Evolutionary conservation across 1,140 invertebrate species (phyloP), one percentile per base, ranked within the genome.

Genomic region (Maniola jurtina): DNA sequence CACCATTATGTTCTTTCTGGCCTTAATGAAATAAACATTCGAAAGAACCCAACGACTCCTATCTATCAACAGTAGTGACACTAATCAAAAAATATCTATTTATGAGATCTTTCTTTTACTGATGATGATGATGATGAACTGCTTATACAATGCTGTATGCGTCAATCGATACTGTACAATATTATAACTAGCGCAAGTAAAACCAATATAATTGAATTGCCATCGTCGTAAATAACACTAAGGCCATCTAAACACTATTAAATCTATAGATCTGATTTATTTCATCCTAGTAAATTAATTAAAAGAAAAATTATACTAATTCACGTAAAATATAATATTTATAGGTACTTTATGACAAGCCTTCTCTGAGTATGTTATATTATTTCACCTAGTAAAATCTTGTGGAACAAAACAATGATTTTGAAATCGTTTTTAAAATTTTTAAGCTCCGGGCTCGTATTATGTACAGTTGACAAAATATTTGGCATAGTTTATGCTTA

Each of bases 391-490:
- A 16, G 25, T 52, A n/a, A 14, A 52, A 61, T 38, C 13, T 52
- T 62, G 48, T 56, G 35, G 61, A 36, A 56, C 16, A 62, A 45
- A 45, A 13, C 11, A 34, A 45, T 52, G 48, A 52, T 56, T 64
- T 55, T 55, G 42, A 45, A 64, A 45, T 15, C 38, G 42, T 48
- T 50, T 60, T 47, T 11, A 57, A 58, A 59, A 55, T 61, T 64
- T 64, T 64, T 57, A 64, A 69, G 57, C 67, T 61, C 61, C 50
- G 35, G 60, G 68, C 54, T 68, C 55, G 25, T 25, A 25, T 40
- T 66, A 66, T 70, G 60, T 70, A 70, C 68, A 70, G 56, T 62
- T 66, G 59, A 59, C 48, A 65, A 64, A 61, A 38, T 64, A 64
- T 69, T 69, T 69, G 66, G 66, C 50, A 63, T 68, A 55, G 54